A percentile compares a stretch with the other conserved stretches of the same genome.
Evolutionary conservation across 2,113 vertebrate species (phyloP).

Genomic region (pig (Sus scrofa)): T2T-Sscrofa CM000828.6:68535501-68536000

Average conservation of each 20-base stretch:
- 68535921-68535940: not conserved
- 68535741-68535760: not conserved
- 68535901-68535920: not conserved
- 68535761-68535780: rapidly evolving
- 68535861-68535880: not conserved
- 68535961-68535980: not conserved
- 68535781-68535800: not conserved
- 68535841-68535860: not conserved
- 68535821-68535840: not conserved
- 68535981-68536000: too few species aligned
- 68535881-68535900: not conserved
- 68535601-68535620: rapidly evolving
- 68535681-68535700: not conserved
- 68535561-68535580: not conserved
- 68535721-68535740: not conserved
- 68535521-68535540: not conserved
- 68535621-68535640: not conserved
- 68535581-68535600: not conserved
- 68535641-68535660: not conserved
- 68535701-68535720: not conserved
- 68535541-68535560: rapidly evolving
- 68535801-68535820: not conserved
- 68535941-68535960: not conserved
- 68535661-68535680: not conserved
- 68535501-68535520: rapidly evolving